A percentile compares a stretch with the other conserved stretches of the same genome.
Evolutionary conservation across 2,113 vertebrate genomes (phyloP).

Genomic region (Marcusenius ussheri): DNA sequence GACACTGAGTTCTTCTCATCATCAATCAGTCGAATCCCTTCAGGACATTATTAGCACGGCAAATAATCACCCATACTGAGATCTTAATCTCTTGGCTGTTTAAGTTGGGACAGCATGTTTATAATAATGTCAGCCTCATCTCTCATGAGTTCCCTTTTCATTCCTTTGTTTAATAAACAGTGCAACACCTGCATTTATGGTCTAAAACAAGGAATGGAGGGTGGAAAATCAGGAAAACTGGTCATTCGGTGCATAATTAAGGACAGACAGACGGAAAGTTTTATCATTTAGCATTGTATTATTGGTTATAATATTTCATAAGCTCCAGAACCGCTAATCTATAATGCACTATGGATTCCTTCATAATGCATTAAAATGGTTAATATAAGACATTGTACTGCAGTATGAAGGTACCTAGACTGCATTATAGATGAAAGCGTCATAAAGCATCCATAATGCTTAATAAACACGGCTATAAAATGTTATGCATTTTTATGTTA

Average conservation of each 20-base stretch:
- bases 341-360: no score
- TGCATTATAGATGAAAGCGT: no score
- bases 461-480: neutral
- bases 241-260: neutral
- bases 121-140: neutral
- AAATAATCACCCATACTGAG: neutral
- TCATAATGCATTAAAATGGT: no score
- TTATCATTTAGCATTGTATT: neutral
- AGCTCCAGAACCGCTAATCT: no score
- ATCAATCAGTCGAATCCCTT: neutral
- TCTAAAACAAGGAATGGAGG: neutral
- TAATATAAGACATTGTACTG: neutral
- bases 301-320: neutral
- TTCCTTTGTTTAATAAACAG: neutral
- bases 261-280: neutral
- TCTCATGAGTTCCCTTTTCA: neutral
- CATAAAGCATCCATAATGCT: neutral
- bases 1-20: neutral
- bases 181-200: neutral
- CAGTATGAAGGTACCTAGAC: neutral
- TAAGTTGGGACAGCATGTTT: neutral
- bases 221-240: neutral
- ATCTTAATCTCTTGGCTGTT: neutral
- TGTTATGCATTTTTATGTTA: neutral
- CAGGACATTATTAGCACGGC: neutral